Base-by-base conservation (phyloP, 2,113 vertebrate genomes). In the Pterocles burchelli region DNA sequence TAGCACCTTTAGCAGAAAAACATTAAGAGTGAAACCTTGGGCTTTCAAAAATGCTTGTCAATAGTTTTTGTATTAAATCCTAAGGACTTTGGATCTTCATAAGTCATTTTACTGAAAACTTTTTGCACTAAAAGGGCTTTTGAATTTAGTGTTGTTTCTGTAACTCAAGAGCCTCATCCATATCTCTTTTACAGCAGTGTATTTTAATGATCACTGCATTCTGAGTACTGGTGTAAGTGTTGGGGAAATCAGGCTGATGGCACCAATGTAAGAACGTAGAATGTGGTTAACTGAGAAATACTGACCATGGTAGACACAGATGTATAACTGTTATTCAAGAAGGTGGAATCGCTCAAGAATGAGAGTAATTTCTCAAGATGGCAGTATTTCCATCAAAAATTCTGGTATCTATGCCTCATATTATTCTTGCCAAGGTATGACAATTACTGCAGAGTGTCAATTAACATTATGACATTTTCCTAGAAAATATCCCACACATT, bases 31-130 rank as follows among this genome's bases (percentile, higher is more conserved):
- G 24, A 87, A 76, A 20, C 34, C 41, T 84, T 48, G 58, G 59
- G n/a, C 14, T 89, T 91, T 79, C 26, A 79, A 71, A 91, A 95
- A 83, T 75, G 22, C 10, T 65, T 73, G 41, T 72, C 55, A 84
- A 71, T 88, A 92, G 52, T 75, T 72, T 76, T 88, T 14, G 26
- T 84, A 49, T 31, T 88, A 88, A 96, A 91, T 90, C 36, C 72
- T 79, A n/a, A 81, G n/a, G 16, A 41, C 41, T 91, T 95, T 88
- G 7, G 20, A 72, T 14, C 65, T 73, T 82, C n/a, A 38, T 28
- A 17, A 71, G 25, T 55, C 6, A 78, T 90, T 87, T 75, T 46
- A 48, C 24, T n/a, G 25, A 84, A 88, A 6, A 31, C 10, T 20
- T 54, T 84, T 87, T 67, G 2, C 11, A 79, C 17, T 63, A 26